A percentile compares a stretch with the other conserved stretches of the same genome.
Conservation (phyloP, 2,797 vertebrate species). For the Bradypodion pumilum region DNA sequence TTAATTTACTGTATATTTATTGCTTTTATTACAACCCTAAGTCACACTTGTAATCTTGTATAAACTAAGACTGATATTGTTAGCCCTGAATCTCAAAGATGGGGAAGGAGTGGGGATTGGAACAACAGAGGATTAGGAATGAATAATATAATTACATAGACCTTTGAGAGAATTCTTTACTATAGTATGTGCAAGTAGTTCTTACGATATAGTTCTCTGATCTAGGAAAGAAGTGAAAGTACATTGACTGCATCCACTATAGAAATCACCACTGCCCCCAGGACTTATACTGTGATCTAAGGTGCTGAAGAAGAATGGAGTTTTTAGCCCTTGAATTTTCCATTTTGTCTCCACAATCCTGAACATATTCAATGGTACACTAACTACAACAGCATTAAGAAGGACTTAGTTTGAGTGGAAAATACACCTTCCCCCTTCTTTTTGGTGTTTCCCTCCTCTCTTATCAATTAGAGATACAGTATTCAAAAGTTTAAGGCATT, state of each 20-base stretch:
- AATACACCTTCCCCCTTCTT: background rate
- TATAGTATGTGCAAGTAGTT: background rate
- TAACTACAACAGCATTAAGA: background rate
- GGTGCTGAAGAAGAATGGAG: background rate
- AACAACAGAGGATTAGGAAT: background rate
- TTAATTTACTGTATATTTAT: slow-evolving; percentile 56
- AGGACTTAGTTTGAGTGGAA: too few relatives aligned
- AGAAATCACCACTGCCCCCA: too few relatives aligned
- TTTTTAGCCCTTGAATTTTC: background rate
- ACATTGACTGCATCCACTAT: background rate
- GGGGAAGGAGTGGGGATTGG: background rate
- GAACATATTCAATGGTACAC: background rate
- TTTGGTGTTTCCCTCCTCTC: background rate
- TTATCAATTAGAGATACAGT: background rate
- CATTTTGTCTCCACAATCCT: too few relatives aligned
- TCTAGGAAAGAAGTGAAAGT: background rate
- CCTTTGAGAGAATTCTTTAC: background rate
- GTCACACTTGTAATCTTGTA: slow-evolving; percentile 22
- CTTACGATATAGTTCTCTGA: background rate
- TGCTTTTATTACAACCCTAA: slow-evolving; percentile 37
- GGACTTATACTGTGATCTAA: background rate
- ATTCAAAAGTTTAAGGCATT: background rate
- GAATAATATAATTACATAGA: background rate
- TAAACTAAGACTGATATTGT: slow-evolving; percentile 39
- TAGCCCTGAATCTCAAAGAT: slow-evolving; percentile 30